A percentile compares a stretch with the other conserved stretches of the same genome.
These are phyloP conservation scores for Odontothrips loti DNA, from an alignment of 2,888 invertebrate genomes.

Conservation along the genomic window DNA sequence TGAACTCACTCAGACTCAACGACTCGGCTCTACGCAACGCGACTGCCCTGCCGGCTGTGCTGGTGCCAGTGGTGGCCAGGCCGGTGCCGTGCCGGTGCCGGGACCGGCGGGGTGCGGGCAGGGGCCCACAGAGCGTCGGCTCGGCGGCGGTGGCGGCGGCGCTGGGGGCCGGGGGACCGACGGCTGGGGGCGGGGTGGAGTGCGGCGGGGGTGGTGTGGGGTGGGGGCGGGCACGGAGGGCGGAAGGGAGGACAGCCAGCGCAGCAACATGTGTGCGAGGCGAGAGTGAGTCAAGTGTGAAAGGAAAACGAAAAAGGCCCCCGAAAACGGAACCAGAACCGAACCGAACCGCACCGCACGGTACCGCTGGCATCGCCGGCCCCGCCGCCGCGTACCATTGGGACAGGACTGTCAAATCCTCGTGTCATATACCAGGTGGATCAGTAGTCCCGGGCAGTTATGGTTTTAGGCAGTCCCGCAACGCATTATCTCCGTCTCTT, in stretches of 20 bases:
- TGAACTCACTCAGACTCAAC: not conserved
- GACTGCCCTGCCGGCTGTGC: not conserved
- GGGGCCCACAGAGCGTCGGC: not conserved
- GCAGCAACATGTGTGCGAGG: no score
- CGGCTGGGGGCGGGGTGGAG: not conserved
- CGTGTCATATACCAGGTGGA: no score
- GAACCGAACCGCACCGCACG: no score
- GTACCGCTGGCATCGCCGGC: no score
- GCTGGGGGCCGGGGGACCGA: not conserved
- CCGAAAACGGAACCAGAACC: no score
- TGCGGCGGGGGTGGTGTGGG: no score
- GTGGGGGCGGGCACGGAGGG: not conserved
- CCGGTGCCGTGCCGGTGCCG: not conserved
- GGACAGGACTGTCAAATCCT: no score
- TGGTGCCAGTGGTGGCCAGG: not conserved
- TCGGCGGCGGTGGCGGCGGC: not conserved
- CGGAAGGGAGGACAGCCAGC: not conserved
- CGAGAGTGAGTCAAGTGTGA: not conserved
- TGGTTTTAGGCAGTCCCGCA: no score
- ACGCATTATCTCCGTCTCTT: no score
- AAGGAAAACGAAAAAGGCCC: no score
- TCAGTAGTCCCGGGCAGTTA: no score
- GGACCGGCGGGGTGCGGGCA: not conserved
- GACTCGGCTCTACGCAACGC: not conserved
- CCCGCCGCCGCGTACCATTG: no score